These are phyloP conservation scores for Hydrozoanthus gracilis DNA, from an alignment of 92 coral and sea anemone genomes.

Conservation along the genomic window DNA sequence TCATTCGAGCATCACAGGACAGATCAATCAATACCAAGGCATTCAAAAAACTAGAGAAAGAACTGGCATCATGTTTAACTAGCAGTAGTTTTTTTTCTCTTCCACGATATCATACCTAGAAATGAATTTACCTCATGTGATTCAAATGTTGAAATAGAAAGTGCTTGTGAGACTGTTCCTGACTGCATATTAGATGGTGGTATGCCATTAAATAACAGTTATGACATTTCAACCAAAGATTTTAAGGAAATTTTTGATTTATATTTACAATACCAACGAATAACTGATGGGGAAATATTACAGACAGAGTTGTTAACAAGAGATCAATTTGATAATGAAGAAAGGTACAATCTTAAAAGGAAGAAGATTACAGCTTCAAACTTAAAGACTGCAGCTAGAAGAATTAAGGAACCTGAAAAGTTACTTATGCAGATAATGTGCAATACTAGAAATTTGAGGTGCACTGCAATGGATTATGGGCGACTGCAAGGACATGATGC, in stretches of 20 bases:
- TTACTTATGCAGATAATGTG: too few species aligned
- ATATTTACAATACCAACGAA: slow-evolving; percentile 18
- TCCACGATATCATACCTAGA: background rate
- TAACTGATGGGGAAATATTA: too few species aligned
- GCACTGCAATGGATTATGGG: slow-evolving; percentile 5
- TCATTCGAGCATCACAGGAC: slow-evolving; percentile 62
- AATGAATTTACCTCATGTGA: too few species aligned
- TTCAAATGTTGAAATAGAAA: background rate
- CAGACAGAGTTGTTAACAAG: slow-evolving; percentile 55
- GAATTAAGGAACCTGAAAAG: too few species aligned
- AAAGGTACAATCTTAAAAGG: slow-evolving; percentile 49
- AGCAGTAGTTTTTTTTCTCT: background rate
- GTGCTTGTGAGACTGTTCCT: background rate
- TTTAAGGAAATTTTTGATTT: slow-evolving; percentile 46
- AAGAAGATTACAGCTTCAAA: slow-evolving; percentile 59
- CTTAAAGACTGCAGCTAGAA: slow-evolving; percentile 49
- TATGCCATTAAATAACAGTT: background rate
- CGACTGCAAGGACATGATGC: slow-evolving; percentile 39
- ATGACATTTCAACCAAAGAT: background rate
- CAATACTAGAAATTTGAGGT: slow-evolving; percentile 27
- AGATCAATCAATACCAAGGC: slow-evolving; percentile 39
- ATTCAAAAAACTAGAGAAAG: slow-evolving; percentile 51
- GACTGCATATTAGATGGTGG: background rate
- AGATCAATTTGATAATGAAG: slow-evolving; percentile 53
- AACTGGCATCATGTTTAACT: too few species aligned